Base-by-base conservation (phyloP, 2,888 invertebrate genomes). In the Agrilus mali region DNA sequence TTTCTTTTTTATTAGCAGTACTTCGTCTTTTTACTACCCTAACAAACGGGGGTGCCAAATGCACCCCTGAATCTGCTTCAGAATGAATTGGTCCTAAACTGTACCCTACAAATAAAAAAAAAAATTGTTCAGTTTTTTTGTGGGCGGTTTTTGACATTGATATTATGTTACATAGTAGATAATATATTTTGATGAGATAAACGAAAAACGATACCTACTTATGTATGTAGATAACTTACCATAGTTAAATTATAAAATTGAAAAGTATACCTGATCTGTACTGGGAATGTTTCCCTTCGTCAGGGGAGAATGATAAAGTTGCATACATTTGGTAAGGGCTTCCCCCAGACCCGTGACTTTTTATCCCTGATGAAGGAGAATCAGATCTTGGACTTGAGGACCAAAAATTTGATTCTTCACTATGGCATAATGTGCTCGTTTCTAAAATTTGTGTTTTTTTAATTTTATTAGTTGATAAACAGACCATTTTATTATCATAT, bases 1-100 rank as follows among this genome's bases (percentile, higher is more conserved):
- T 66, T 62, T 96, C 95, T 63, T 96, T 96, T 68, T 92, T 92
- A 65, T 95, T 95, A 14, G 94, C 94, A 1, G 93, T 92, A 49
- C 82, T 86, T 44, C 92, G 67, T 43, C 87, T 71, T 60, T 89
- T 90, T n/a, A 84, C 80, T 1, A 81, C 72, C 34, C 75, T 63
- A 14, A 72, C 70, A 45, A 69, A 70, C 15, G 71, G 66, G 6
- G 42, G 41, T 10, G 57, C 65, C 53, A 47, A 55, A 54, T 51
- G 60, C 51, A 50, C 55, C 55, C 45, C 60, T 53, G 52, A 57
- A 57, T 42, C 52, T 41, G 31, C 50, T 50, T 52, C 49, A 2
- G 50, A 47, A 15, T 38, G 33, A n/a, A 44, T 42, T 7, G 48
- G 38, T 33, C 44, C 43, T 38, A 50, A 45, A 38, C 47, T 51